A percentile compares a stretch with the other conserved stretches of the same genome.
Conservation (phyloP, 2,888 invertebrate species). For the Myopa tessellatipennis region DNA sequence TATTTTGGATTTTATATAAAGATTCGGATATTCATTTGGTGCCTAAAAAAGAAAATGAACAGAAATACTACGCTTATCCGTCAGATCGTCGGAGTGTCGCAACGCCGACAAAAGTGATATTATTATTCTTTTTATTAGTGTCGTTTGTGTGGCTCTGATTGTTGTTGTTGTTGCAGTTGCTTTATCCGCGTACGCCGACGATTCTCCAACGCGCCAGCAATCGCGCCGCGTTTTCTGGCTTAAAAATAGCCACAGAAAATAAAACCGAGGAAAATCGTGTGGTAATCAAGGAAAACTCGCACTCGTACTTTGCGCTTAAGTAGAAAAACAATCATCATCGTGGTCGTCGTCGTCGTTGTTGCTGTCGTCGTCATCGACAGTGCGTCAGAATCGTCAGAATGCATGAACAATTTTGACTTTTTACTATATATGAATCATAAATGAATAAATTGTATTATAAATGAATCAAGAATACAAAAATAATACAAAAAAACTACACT, state of each 20-base stretch:
- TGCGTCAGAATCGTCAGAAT: not conserved
- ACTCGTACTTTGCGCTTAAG: constrained; percentile 23
- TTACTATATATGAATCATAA: not conserved
- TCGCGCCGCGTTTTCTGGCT: constrained; percentile 26
- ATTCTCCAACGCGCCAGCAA: constrained; percentile 40
- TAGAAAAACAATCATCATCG: constrained; percentile 18
- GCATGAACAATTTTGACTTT: not conserved
- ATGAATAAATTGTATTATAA: no score
- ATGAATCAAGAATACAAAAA: not conserved
- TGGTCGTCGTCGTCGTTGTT: constrained; percentile 13
- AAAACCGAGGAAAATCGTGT: constrained; percentile 12
- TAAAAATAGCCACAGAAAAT: constrained; percentile 45
- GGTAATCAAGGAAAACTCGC: not conserved
- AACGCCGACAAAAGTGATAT: constrained; percentile 32
- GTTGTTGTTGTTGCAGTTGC: constrained; percentile 46
- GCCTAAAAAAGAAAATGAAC: constrained; percentile 7
- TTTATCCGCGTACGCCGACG: constrained; percentile 40
- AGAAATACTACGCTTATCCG: constrained; percentile 21
- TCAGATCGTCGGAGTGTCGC: constrained; percentile 27
- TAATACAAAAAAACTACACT: not conserved
- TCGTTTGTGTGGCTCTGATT: constrained; percentile 47
- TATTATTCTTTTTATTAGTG: constrained; percentile 29
- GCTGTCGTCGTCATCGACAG: not conserved
- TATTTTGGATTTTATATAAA: constrained; percentile 11
- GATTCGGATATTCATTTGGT: not conserved